phyloP scores from a whole-genome alignment of 2,113 vertebrate species.

The Odobenus rosmarus region DNA sequence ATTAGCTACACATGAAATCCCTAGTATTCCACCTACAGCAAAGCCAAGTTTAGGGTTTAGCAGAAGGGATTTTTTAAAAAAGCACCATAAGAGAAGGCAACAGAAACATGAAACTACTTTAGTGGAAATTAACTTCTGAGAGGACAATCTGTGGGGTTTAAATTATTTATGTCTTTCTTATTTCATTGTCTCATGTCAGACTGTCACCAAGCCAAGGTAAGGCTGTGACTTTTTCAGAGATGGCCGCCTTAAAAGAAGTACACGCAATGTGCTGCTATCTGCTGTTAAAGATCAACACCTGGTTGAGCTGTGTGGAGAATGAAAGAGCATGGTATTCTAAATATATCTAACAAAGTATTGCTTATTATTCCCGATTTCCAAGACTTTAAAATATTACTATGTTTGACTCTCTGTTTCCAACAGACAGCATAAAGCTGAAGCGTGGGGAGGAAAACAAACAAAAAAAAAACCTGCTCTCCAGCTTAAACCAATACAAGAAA shows the following conservation, averaged over 20 bases:
- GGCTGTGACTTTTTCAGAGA: neutral
- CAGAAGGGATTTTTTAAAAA: neutral
- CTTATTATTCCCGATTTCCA: neutral
- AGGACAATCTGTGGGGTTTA: neutral
- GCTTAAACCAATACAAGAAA: neutral
- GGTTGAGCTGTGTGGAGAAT: neutral
- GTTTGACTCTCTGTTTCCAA: neutral
- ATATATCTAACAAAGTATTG: neutral
- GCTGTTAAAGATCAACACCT: neutral
- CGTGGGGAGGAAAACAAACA: neutral
- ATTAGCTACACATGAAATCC: neutral
- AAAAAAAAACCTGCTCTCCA: neutral
- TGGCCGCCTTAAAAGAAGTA: neutral
- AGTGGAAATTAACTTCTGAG: neutral
- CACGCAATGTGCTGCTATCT: neutral
- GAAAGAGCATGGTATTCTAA: neutral
- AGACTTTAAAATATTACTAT: neutral
- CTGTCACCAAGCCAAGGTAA: neutral
- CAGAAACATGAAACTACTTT: neutral
- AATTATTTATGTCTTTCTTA: neutral
- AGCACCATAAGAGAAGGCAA: neutral
- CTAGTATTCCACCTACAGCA: neutral
- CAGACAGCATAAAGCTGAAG: neutral
- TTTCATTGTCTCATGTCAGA: neutral
- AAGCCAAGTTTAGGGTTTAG: neutral